Percentiles rank a stretch among this genome's conserved stretches.
Evolutionary conservation across 2,113 vertebrate species (phyloP).

Genomic region (Pseudopodoces humilis): DNA sequence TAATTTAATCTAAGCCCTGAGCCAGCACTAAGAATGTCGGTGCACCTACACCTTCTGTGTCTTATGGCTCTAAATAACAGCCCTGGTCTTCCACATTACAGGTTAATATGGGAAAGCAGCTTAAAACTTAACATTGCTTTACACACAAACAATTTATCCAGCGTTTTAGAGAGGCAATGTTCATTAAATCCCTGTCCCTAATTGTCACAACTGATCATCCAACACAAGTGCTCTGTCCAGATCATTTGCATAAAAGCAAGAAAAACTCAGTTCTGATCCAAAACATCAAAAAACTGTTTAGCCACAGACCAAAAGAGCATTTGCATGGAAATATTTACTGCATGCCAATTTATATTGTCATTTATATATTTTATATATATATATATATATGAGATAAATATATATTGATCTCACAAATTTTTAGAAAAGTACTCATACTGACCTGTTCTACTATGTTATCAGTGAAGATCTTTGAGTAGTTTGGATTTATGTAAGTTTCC

Average conservation of each 20-base stretch:
- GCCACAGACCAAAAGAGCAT: not conserved
- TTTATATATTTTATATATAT: too few species aligned
- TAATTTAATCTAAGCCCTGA: not conserved
- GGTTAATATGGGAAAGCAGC: not conserved
- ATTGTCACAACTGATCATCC: not conserved
- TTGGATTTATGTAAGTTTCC: slow-evolving; percentile 93
- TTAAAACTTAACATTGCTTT: not conserved
- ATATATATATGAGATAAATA: too few species aligned
- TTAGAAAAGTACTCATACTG: not conserved
- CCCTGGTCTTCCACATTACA: not conserved
- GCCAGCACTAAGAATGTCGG: not conserved
- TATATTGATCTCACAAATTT: not conserved
- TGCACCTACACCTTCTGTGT: not conserved
- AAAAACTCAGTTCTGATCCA: not conserved
- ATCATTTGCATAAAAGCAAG: not conserved
- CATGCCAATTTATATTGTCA: not conserved
- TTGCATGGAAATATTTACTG: not conserved
- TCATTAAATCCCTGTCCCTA: not conserved
- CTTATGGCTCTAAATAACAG: not conserved
- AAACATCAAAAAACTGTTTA: not conserved
- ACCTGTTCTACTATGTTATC: slow-evolving; percentile 92
- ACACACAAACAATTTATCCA: not conserved
- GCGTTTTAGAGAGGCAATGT: not conserved
- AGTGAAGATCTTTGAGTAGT: slow-evolving; percentile 96
- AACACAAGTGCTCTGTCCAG: not conserved